phyloP scores from a whole-genome alignment of 2,888 invertebrate species.

The Rhyacophila evoluta region DNA sequence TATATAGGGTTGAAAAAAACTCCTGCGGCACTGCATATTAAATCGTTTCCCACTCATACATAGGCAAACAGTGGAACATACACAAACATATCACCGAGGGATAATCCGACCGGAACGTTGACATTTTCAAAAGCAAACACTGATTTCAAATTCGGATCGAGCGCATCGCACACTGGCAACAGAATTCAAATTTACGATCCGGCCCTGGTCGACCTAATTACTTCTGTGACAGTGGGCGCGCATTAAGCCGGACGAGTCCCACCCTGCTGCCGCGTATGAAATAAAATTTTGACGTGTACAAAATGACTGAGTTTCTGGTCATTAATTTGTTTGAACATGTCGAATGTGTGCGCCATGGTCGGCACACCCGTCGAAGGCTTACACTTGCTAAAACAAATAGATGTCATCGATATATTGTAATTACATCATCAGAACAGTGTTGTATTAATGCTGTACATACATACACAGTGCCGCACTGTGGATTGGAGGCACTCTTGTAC shows the following conservation, averaged over 20 bases:
- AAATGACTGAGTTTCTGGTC: background rate
- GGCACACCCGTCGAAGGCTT: background rate
- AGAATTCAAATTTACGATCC: slow-evolving; percentile 11
- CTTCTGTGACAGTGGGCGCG: slow-evolving; percentile 2
- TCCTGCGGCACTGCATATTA: background rate
- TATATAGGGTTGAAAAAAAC: too few species aligned
- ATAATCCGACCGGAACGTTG: slow-evolving; percentile 25
- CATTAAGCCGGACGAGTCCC: background rate
- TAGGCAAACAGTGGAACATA: background rate
- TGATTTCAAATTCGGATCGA: slow-evolving; percentile 38
- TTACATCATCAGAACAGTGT: background rate
- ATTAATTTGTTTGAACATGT: slow-evolving; percentile 21
- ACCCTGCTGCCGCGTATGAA: background rate
- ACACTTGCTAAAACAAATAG: background rate
- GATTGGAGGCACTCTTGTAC: too few species aligned
- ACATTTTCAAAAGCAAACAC: slow-evolving; percentile 45
- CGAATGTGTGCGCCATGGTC: background rate
- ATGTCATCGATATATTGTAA: background rate
- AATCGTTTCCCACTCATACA: background rate
- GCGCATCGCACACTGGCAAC: slow-evolving; percentile 20
- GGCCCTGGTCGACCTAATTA: slow-evolving; percentile 6
- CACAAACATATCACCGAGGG: slow-evolving; percentile 1
- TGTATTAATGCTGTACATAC: background rate
- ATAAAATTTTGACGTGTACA: background rate
- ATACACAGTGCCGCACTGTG: background rate